Evolutionary conservation across 2,888 invertebrate genomes (phyloP).

Genomic region (Tanytarsus gracilentus): DNA sequence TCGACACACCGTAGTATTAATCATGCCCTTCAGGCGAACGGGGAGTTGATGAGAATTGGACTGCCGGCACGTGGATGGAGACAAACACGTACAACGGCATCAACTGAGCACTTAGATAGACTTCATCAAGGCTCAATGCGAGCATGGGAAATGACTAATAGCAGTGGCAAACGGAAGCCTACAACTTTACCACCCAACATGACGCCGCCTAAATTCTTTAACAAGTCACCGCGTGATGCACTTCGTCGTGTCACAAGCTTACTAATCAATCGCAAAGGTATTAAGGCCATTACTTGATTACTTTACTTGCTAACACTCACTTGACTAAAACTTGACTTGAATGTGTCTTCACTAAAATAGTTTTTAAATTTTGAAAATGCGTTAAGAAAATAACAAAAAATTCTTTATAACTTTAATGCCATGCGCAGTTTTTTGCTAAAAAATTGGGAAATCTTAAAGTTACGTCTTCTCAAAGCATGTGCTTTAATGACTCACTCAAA

Average conservation of each 20-base stretch:
- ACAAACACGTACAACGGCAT: conserved; percentile 66
- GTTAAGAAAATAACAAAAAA: too few relatives aligned
- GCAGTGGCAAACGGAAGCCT: conserved; percentile 55
- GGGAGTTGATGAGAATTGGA: conserved; percentile 12
- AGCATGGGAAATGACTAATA: conserved; percentile 43
- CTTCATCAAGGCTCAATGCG: conserved; percentile 48
- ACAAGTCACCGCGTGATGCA: conserved; percentile 78
- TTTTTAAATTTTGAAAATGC: too few relatives aligned
- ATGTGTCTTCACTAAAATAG: too few relatives aligned
- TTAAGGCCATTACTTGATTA: conserved; percentile 35
- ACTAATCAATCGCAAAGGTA: conserved; percentile 69
- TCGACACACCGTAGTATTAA: conserved; percentile 46
- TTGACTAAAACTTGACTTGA: too few relatives aligned
- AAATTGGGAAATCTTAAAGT: too few relatives aligned
- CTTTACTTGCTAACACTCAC: neutral
- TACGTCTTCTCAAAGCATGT: too few relatives aligned
- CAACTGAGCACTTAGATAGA: conserved; percentile 76
- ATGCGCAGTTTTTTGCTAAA: too few relatives aligned
- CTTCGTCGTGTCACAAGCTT: conserved; percentile 80
- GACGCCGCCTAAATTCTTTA: conserved; percentile 67
- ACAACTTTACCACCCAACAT: conserved; percentile 75
- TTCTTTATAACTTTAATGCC: too few relatives aligned
- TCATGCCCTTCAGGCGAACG: conserved; percentile 44
- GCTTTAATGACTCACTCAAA: too few relatives aligned
- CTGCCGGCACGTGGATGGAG: conserved; percentile 71